Conservation (phyloP, 2,113 vertebrate genomes). For the Shinisaurus crocodilurus region DNA sequence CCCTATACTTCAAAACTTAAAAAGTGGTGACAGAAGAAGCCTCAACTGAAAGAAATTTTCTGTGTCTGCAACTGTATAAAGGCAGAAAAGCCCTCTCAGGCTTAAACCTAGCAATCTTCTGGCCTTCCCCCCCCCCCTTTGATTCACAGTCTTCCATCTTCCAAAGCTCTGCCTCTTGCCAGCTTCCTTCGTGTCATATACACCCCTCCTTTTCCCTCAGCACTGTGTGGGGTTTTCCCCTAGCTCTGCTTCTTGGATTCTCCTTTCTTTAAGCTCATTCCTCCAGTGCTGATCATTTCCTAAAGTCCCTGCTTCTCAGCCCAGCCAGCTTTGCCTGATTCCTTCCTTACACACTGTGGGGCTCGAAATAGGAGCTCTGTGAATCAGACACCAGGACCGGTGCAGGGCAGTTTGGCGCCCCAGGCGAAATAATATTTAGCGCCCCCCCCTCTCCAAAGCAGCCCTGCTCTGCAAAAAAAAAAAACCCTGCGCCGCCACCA, state of each 20-base stretch:
- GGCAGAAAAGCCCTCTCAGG: not conserved
- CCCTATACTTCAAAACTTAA: not conserved
- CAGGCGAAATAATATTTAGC: too few relatives aligned
- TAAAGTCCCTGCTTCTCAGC: not conserved
- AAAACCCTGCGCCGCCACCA: too few relatives aligned
- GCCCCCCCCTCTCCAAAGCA: too few relatives aligned
- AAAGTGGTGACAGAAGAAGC: not conserved
- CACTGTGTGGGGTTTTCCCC: not conserved
- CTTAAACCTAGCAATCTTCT: not conserved
- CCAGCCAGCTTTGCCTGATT: not conserved
- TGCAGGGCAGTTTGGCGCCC: too few relatives aligned
- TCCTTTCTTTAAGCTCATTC: not conserved
- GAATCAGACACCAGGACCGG: too few relatives aligned
- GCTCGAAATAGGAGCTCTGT: not conserved
- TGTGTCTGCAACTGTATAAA: too few relatives aligned
- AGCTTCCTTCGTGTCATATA: not conserved
- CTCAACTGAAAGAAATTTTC: not conserved
- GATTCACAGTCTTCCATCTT: not conserved
- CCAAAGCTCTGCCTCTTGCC: not conserved
- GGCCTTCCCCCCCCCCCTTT: not conserved
- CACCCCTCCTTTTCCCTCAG: not conserved
- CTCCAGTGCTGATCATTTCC: not conserved
- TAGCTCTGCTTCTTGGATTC: not conserved
- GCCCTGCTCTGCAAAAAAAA: too few relatives aligned
- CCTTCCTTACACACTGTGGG: not conserved